Base-by-base conservation (phyloP, 2,888 invertebrate genomes). In the Pseudococcus longispinus region DNA sequence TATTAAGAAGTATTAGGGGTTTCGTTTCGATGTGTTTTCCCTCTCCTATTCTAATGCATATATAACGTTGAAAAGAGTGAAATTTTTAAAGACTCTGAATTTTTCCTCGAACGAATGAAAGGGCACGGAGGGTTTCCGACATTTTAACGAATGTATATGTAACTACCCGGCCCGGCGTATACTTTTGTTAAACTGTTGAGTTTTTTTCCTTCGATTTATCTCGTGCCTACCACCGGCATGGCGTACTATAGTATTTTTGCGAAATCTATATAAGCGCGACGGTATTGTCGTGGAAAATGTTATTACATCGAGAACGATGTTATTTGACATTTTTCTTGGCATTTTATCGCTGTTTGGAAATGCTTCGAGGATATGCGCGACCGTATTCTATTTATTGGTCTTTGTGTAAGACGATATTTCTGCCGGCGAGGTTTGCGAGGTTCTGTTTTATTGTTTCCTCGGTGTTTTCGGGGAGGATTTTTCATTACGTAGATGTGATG, bases 281-380 rank as follows among this genome's bases (percentile, higher is more conserved):
- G 29, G 15, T 70, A 70, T 29, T 70, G 70, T 70, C 70, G 70
- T 70, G 29, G 70, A 70, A 70, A 70, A 70, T 29, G 32, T 70
- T 70, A 70, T 70, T 70, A 70, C 70, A 70, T 70, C 70, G 70
- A 23, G 60, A 60, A 29, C 32, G 65, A 70, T 29, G 70, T 70
- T 70, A 70, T 70, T 70, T 70, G 70, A 70, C 70, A 70, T 70
- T 70, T 70, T 70, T 70, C 70, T 70, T 70, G 70, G 70, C 70
- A 70, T 70, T 70, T 60, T 70, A 70, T 70, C 70, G 70, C 29
- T 15, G 23, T 60, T 70, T 29, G 29, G 37, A 70, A 70, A 70
- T 29, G 26, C 29, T 70, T 29, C 29, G 26, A 70, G 29, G 32
- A 29, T 29, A 70, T 8, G 20, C 55, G 60, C 23, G 3, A 20